Evolutionary conservation across 2,888 invertebrate genomes (phyloP).

Genomic region (Stenodera caucasica): DNA sequence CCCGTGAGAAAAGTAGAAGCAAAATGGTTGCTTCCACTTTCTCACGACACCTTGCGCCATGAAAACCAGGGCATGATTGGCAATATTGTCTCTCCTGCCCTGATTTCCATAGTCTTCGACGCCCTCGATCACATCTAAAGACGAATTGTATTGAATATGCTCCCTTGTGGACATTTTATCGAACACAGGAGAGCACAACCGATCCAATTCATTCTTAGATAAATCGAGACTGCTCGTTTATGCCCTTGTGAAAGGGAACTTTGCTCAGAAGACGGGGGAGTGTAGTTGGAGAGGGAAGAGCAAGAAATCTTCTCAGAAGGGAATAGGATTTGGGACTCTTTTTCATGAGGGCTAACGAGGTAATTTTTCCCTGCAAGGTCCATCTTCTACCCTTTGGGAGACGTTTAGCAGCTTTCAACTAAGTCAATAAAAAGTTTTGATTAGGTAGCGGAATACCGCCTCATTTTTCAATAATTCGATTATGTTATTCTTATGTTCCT

Average conservation of each 20-base stretch:
- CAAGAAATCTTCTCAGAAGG: neutral
- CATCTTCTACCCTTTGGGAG: neutral
- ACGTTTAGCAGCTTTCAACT: neutral
- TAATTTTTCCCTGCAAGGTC: conserved; percentile 9
- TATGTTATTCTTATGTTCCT: neutral
- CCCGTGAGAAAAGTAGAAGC: conserved; percentile 1
- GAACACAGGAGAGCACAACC: conserved; percentile 6
- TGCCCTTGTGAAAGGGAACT: neutral
- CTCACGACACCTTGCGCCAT: neutral
- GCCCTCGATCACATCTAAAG: neutral
- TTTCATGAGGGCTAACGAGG: neutral
- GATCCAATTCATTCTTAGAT: neutral
- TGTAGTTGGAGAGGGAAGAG: neutral
- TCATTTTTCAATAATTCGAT: neutral
- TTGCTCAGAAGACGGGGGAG: neutral
- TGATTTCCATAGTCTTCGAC: conserved; percentile 3
- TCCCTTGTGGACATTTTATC: conserved; percentile 10
- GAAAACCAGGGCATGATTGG: neutral
- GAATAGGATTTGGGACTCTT: neutral
- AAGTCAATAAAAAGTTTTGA: neutral
- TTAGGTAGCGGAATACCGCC: neutral
- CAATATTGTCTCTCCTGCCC: neutral
- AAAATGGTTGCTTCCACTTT: neutral
- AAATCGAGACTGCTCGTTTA: neutral
- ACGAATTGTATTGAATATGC: conserved; percentile 2